Evolutionary conservation across 2,113 vertebrate species (phyloP).

Genomic region (Zosterops lateralis): DNA sequence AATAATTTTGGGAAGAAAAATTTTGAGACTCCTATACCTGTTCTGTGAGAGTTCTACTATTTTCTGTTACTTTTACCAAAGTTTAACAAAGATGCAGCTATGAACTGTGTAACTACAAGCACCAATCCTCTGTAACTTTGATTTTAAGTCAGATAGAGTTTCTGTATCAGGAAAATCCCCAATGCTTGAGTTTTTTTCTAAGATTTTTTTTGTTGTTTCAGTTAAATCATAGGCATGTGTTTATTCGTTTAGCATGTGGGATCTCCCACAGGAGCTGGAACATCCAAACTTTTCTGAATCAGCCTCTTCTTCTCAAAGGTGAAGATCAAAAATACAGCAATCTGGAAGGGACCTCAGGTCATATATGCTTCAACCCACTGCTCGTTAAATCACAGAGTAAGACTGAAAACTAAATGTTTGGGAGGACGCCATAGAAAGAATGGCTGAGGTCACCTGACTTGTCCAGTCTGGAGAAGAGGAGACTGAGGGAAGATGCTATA

Average conservation of each 20-base stretch:
- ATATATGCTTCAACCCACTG: background rate
- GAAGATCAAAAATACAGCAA: background rate
- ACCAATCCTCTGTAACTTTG: background rate
- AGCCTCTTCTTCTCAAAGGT: background rate
- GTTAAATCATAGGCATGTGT: background rate
- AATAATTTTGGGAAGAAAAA: background rate
- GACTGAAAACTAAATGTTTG: background rate
- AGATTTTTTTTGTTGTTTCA: background rate
- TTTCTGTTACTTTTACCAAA: background rate
- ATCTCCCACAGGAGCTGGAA: background rate
- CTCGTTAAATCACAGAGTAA: background rate
- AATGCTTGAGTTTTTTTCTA: background rate
- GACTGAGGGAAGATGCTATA: background rate
- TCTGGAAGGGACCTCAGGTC: background rate
- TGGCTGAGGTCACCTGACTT: background rate
- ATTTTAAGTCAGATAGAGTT: background rate
- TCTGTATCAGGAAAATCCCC: background rate
- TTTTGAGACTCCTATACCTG: background rate
- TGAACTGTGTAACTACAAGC: background rate
- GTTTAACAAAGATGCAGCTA: background rate
- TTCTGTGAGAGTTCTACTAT: background rate
- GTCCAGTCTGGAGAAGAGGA: background rate
- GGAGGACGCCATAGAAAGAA: background rate
- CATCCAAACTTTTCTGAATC: background rate
- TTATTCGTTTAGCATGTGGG: background rate